These are phyloP conservation scores for Varanus komodoensis DNA, from an alignment of 2,113 vertebrate genomes.

Conservation along the genomic window DNA sequence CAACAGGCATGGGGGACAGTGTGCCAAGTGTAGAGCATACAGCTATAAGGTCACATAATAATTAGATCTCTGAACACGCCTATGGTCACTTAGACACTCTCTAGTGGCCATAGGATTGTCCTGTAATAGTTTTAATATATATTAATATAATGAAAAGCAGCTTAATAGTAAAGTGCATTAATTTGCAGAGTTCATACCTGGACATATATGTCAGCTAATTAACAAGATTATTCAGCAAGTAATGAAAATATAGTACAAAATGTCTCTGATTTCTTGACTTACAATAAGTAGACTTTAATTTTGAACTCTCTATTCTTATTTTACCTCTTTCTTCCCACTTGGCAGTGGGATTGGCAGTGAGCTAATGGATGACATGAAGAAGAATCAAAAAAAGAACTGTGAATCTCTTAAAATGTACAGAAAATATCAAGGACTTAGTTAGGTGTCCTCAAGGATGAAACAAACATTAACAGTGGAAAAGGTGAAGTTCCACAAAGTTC, in stretches of 20 bases:
- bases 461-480: neutral
- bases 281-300: conserved; percentile 28
- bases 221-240: conserved; percentile 41
- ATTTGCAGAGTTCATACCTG: conserved; percentile 7
- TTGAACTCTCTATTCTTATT: neutral
- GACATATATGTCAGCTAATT: conserved; percentile 13
- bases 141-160: conserved; percentile 21
- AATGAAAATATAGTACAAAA: conserved; percentile 49
- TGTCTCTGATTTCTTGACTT: conserved; percentile 27
- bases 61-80: too few species aligned
- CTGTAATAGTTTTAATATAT: neutral
- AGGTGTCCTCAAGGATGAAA: neutral
- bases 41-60: too few species aligned
- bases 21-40: too few species aligned
- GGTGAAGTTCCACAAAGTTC: neutral
- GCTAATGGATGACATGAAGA: neutral
- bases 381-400: neutral
- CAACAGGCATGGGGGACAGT: too few species aligned
- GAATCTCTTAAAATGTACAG: neutral
- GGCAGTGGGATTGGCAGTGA: too few species aligned
- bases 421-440: neutral
- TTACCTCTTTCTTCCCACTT: neutral
- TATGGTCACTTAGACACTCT: too few species aligned
- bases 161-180: conserved; percentile 18
- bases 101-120: too few species aligned